Base-by-base conservation (phyloP, 2,888 invertebrate genomes). In the Yponomeuta evonymella region DNA sequence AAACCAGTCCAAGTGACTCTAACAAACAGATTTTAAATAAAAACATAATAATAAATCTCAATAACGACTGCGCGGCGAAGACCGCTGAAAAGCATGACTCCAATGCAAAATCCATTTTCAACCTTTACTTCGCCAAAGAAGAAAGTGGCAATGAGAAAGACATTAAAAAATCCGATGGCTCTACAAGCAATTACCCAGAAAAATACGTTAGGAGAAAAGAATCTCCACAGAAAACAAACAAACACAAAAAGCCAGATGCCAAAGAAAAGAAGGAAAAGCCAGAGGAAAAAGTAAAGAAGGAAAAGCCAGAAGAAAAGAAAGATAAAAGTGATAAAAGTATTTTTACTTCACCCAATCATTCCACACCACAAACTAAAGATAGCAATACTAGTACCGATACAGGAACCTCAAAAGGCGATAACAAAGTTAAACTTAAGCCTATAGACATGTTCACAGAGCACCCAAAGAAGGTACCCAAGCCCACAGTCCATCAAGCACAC, bases 151-250 rank as follows among this genome's bases (percentile, higher is more conserved):
- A 83, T 51, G 63, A 74, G 70, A 86, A 82, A 75, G 83, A 84
- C 71, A 75, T 67, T 71, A 84, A 82, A 76, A 81, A 79, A 72
- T 70, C 73, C 71, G 81, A 81, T 63, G 72, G 75, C 62, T 73
- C 75, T 73, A 81, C 85, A 68, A 89, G 86, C 78, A 76, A 73
- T 68, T 86, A 84, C 75, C 86, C 86, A 73, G 88, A 90, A 65
- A 91, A 90, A 76, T 87, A 88, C 83, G 88, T 87, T 2, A 91
- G 86, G 75, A 82, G 89, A 74, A 91, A 89, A 89, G 85, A 86
- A 76, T 70, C 78, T 69, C 73, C 77, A 29, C 85, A 68, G 29
- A 68, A 58, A 29, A 48, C 68, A 30, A 2, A 15, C 1, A 68
- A 68, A 30, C 48, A 33, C 9, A 71, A 48, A 71, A 36, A 12